Conservation (phyloP, 2,888 invertebrate species). For the Coecobrya sp. region DNA sequence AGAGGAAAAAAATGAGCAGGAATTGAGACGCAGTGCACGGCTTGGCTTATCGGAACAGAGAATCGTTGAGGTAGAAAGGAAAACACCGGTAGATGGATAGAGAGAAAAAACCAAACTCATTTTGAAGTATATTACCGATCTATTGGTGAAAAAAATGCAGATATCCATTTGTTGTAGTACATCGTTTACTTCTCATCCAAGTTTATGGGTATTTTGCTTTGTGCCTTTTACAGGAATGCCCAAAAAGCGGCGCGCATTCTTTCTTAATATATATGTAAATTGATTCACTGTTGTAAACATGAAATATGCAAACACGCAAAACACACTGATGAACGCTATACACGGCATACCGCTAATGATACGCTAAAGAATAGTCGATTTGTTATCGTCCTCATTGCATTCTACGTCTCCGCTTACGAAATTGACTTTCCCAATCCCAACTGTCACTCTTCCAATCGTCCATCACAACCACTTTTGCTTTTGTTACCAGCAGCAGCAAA, state of each 20-base stretch:
- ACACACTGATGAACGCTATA: not conserved
- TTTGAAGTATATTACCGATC: not conserved
- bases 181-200: too few relatives aligned
- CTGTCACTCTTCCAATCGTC: not conserved
- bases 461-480: not conserved
- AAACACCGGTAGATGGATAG: not conserved
- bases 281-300: slow-evolving; percentile 53
- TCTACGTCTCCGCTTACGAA: slow-evolving; percentile 22
- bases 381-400: slow-evolving; percentile 44
- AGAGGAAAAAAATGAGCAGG: slow-evolving; percentile 9
- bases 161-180: not conserved
- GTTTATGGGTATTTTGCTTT: not conserved
- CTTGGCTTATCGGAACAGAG: not conserved
- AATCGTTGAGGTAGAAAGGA: not conserved
- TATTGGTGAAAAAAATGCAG: slow-evolving; percentile 1
- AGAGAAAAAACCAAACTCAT: not conserved
- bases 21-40: not conserved
- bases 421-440: slow-evolving; percentile 15
- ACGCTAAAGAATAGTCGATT: slow-evolving; percentile 10
- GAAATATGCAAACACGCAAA: slow-evolving; percentile 29
- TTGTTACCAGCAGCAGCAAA: not conserved
- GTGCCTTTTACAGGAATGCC: not conserved
- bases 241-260: not conserved
- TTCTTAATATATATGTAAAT: slow-evolving; percentile 59
- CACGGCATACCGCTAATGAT: not conserved